These are phyloP conservation scores for Agapornis canus DNA, from an alignment of 2,797 vertebrate genomes.

Conservation along the genomic window DNA sequence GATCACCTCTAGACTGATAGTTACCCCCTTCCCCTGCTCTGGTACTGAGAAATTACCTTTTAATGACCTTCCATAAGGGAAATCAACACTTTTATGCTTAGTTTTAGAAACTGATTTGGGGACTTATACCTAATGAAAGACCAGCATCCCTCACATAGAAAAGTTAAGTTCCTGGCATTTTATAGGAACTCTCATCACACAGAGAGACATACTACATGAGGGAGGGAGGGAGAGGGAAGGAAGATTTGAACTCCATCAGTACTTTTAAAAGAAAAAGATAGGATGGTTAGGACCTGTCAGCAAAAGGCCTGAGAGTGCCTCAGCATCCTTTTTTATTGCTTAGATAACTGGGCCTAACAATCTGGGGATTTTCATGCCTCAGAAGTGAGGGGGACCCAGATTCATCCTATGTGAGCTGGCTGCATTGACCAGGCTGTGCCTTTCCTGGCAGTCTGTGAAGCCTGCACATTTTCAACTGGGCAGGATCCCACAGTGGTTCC, in stretches of 20 bases:
- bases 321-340: background rate
- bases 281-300: background rate
- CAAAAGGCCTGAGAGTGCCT: background rate
- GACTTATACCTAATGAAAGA: background rate
- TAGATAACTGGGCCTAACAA: background rate
- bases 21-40: background rate
- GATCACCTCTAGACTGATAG: rapidly evolving
- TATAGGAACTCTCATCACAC: background rate
- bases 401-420: background rate
- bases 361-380: background rate
- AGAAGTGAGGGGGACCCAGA: background rate
- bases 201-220: background rate
- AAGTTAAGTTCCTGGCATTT: background rate
- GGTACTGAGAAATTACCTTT: background rate
- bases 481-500: background rate
- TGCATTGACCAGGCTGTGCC: background rate
- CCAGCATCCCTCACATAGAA: background rate
- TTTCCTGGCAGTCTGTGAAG: background rate
- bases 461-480: background rate
- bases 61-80: background rate
- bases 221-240: background rate
- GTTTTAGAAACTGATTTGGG: background rate
- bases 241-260: background rate
- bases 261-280: background rate
- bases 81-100: background rate